These are phyloP conservation scores for Bungarus multicinctus DNA, from an alignment of 2,113 vertebrate species.

Conservation along the genomic window DNA sequence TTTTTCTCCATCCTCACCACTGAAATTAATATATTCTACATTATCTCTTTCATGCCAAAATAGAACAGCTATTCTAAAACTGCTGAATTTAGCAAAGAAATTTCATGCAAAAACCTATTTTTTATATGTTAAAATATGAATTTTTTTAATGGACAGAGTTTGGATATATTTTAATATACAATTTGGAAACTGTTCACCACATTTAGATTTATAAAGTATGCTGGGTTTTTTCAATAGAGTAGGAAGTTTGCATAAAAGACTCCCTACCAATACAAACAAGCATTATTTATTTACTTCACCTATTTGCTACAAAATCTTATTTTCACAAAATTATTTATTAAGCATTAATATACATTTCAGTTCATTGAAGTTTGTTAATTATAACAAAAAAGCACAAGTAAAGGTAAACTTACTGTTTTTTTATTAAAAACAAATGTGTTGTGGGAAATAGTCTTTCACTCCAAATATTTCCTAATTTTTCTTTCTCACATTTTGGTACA, in stretches of 20 bases:
- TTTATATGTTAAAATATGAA: background rate
- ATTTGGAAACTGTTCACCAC: background rate
- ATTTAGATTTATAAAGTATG: conserved; percentile 7
- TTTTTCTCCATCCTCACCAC: background rate
- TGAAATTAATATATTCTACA: background rate
- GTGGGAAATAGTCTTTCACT: conserved; percentile 48
- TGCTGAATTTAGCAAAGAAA: background rate
- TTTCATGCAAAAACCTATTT: background rate
- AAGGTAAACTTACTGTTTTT: conserved; percentile 48
- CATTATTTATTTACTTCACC: conserved; percentile 47
- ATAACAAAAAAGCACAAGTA: conserved; percentile 54
- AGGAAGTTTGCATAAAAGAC: background rate
- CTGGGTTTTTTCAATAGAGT: background rate
- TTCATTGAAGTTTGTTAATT: conserved; percentile 62
- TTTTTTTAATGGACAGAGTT: background rate
- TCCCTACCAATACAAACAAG: conserved; percentile 44
- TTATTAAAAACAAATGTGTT: conserved; percentile 43
- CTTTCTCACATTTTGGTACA: conserved; percentile 32
- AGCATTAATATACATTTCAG: conserved; percentile 48
- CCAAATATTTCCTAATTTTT: conserved; percentile 43
- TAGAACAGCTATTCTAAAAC: background rate
- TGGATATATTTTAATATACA: background rate
- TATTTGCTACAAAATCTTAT: conserved; percentile 14
- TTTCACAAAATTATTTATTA: conserved; percentile 58
- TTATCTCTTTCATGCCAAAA: background rate